Evolutionary conservation across 2,888 invertebrate species (phyloP).

Genomic region (Ophion slaviceki): DNA sequence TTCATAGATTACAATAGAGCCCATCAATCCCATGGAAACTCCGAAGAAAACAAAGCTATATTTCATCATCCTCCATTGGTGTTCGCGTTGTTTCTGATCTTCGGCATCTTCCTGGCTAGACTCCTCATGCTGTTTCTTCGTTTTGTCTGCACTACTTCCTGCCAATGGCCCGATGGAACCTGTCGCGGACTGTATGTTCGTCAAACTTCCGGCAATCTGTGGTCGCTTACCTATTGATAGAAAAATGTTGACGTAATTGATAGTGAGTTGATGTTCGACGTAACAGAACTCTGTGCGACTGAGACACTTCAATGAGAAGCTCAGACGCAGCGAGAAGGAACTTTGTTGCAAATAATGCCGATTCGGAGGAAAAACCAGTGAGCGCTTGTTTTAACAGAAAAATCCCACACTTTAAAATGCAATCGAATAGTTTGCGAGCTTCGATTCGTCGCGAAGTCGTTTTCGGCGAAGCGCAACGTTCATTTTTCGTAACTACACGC

Average conservation of each 20-base stretch:
- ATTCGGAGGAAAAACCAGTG: neutral
- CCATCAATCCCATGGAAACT: slow-evolving; percentile 86
- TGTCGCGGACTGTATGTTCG: slow-evolving; percentile 74
- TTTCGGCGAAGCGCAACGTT: neutral
- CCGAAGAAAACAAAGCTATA: slow-evolving; percentile 83
- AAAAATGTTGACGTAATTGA: neutral
- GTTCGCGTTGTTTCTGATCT: slow-evolving; percentile 87
- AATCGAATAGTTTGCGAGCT: neutral
- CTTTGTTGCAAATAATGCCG: neutral
- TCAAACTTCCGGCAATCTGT: slow-evolving; percentile 75
- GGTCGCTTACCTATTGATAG: slow-evolving; percentile 67
- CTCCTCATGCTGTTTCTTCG: slow-evolving; percentile 76
- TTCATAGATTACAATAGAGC: slow-evolving; percentile 87
- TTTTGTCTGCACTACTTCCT: slow-evolving; percentile 55
- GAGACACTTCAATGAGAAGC: neutral
- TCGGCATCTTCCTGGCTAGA: slow-evolving; percentile 86
- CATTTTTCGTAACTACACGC: slow-evolving; percentile 16
- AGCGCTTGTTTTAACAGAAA: slow-evolving; percentile 38
- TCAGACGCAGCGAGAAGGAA: neutral
- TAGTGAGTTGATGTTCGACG: neutral
- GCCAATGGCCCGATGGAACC: slow-evolving; percentile 64
- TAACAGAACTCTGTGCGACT: neutral
- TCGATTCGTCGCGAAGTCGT: neutral
- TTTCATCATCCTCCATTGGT: slow-evolving; percentile 90
- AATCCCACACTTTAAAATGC: neutral